phyloP scores from a whole-genome alignment of 2,113 vertebrate genomes.

The Rutilus rutilus region DNA sequence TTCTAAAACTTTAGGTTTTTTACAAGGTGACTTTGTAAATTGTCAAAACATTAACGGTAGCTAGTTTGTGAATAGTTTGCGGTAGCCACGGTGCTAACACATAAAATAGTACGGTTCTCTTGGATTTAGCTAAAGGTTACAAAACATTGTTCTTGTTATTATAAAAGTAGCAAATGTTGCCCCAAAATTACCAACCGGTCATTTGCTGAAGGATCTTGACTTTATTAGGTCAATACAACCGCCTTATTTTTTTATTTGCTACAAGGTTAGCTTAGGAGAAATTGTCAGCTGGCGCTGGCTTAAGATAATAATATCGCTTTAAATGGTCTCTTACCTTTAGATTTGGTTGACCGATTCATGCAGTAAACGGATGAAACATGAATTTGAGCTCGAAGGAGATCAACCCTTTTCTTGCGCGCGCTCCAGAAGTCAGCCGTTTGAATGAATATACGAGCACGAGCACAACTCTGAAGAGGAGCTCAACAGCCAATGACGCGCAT shows the following conservation, averaged over 20 bases:
- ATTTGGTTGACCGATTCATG: background rate
- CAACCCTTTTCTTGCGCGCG: conserved; percentile 18
- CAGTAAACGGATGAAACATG: background rate
- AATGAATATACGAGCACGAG: conserved; percentile 23
- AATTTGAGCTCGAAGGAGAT: conserved; percentile 11
- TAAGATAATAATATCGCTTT: background rate
- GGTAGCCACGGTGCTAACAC: conserved; percentile 9
- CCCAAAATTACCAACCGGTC: background rate
- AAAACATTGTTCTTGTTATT: background rate
- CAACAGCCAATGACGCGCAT: conserved; percentile 13
- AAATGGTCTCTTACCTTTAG: conserved; percentile 1
- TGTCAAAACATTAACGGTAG: background rate
- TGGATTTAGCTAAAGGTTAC: background rate
- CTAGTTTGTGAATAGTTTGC: background rate
- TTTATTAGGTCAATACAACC: background rate
- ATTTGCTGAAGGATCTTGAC: background rate
- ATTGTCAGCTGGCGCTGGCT: background rate
- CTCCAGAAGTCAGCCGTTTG: conserved; percentile 27
- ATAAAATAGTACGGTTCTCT: background rate
- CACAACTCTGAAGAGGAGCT: background rate
- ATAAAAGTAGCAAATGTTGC: background rate
- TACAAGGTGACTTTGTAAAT: background rate
- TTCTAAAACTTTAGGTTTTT: background rate
- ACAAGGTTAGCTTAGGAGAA: background rate
- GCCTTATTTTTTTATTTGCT: background rate